Evolutionary conservation across 2,888 invertebrate genomes (phyloP).

Genomic region (Athalia rosae): DNA sequence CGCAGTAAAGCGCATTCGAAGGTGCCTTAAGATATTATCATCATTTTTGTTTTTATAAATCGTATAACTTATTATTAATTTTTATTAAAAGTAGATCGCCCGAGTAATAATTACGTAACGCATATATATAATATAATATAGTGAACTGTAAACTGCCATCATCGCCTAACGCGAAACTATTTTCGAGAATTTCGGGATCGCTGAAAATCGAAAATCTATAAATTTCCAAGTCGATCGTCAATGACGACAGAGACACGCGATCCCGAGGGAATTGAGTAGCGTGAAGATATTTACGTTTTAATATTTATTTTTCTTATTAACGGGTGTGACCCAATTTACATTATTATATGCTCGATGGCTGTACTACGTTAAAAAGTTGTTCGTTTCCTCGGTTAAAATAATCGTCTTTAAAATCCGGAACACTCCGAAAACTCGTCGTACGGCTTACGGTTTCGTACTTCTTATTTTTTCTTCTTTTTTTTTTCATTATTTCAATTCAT

Average conservation of each 20-base stretch:
- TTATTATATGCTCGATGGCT: slow-evolving; percentile 14
- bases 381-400: slow-evolving; percentile 15
- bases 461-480: slow-evolving; percentile 22
- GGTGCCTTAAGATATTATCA: slow-evolving; percentile 51
- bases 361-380: neutral
- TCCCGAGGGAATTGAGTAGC: too few relatives aligned
- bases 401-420: slow-evolving; percentile 14
- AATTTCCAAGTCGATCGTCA: too few relatives aligned
- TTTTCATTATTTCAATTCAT: neutral
- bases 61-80: slow-evolving; percentile 42
- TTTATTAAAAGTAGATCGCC: slow-evolving; percentile 16
- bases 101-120: slow-evolving; percentile 7
- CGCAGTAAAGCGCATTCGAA: slow-evolving; percentile 51
- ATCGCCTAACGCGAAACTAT: neutral
- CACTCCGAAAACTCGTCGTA: slow-evolving; percentile 17
- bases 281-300: neutral
- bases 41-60: slow-evolving; percentile 49
- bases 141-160: slow-evolving; percentile 11
- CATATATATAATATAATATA: too few relatives aligned
- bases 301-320: slow-evolving; percentile 39
- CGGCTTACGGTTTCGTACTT: slow-evolving; percentile 22
- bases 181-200: too few relatives aligned
- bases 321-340: slow-evolving; percentile 41
- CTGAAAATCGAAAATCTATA: too few relatives aligned
- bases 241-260: too few relatives aligned